phyloP scores from a whole-genome alignment of 2,888 invertebrate species.

The Diaprepes abbreviatus region DNA sequence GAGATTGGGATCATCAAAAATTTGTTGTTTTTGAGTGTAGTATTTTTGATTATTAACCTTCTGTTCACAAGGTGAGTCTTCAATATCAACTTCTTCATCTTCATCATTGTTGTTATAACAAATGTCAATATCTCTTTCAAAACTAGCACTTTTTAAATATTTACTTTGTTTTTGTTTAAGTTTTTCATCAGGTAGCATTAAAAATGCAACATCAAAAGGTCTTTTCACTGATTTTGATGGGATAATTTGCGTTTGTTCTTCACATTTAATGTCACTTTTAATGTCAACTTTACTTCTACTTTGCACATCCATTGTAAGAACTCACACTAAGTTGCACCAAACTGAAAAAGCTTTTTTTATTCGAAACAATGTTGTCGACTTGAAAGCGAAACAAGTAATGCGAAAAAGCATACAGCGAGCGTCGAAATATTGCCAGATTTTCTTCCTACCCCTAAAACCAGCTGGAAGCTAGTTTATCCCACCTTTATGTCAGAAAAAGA shows the following conservation, averaged over 20 bases:
- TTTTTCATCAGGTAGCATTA: constrained; percentile 90
- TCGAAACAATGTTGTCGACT: constrained; percentile 58
- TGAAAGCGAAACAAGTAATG: constrained; percentile 64
- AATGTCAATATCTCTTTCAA: constrained; percentile 53
- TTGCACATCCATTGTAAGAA: constrained; percentile 73
- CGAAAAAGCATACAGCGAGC: constrained; percentile 65
- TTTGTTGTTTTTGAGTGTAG: constrained; percentile 70
- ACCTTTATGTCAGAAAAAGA: constrained; percentile 59
- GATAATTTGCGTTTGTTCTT: constrained; percentile 59
- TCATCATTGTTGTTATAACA: constrained; percentile 58
- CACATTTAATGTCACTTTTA: constrained; percentile 68
- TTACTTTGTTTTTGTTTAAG: constrained; percentile 76
- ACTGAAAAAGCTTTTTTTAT: not conserved
- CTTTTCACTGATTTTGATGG: constrained; percentile 74
- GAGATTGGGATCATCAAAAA: constrained; percentile 72
- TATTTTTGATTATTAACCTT: constrained; percentile 57
- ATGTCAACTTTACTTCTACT: constrained; percentile 63
- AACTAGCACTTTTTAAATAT: constrained; percentile 71
- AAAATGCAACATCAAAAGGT: constrained; percentile 91
- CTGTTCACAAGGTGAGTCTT: constrained; percentile 56
- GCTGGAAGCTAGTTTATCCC: constrained; percentile 59
- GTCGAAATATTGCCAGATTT: constrained; percentile 68
- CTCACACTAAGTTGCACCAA: not conserved
- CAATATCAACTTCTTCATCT: constrained; percentile 64
- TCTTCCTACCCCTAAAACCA: constrained; percentile 63